Conservation (phyloP, 2,797 vertebrate genomes). For the Periophthalmus magnuspinnatus region DNA sequence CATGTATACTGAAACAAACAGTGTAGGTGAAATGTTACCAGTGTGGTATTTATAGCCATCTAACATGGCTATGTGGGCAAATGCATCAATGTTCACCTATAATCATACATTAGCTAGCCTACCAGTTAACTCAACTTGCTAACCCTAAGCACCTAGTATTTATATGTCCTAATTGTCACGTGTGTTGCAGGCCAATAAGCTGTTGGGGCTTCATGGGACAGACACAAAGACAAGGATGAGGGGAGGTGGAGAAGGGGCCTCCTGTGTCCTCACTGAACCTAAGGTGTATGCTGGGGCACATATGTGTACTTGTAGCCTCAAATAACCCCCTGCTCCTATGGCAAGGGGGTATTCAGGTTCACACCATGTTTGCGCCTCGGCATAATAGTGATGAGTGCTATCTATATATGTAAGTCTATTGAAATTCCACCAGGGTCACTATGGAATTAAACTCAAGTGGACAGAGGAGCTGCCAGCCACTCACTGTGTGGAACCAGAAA, state of each 20-base stretch:
- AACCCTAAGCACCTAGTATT: constrained; percentile 36
- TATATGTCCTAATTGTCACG: constrained; percentile 57
- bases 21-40: constrained; percentile 37
- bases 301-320: constrained; percentile 37
- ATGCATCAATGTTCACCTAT: constrained; percentile 41
- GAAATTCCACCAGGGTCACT: constrained; percentile 64
- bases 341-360: constrained; percentile 49
- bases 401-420: constrained; percentile 48
- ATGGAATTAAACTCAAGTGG: constrained; percentile 44
- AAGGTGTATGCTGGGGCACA: constrained; percentile 24
- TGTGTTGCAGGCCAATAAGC: constrained; percentile 56
- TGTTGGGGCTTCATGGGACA: constrained; percentile 52
- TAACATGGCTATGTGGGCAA: constrained; percentile 42
- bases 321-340: constrained; percentile 35
- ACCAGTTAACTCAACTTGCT: background rate
- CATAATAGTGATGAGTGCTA: constrained; percentile 20
- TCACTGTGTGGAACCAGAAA: constrained; percentile 9
- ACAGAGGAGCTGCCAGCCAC: constrained; percentile 19
- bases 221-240: constrained; percentile 59
- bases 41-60: constrained; percentile 52
- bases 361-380: constrained; percentile 22
- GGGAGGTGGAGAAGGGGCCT: constrained; percentile 42
- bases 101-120: background rate
- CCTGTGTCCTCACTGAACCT: constrained; percentile 51
- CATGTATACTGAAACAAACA: constrained; percentile 7